These are phyloP conservation scores for Luehdorfia chinensis DNA, from an alignment of 1,140 invertebrate genomes.

Conservation along the genomic window DNA sequence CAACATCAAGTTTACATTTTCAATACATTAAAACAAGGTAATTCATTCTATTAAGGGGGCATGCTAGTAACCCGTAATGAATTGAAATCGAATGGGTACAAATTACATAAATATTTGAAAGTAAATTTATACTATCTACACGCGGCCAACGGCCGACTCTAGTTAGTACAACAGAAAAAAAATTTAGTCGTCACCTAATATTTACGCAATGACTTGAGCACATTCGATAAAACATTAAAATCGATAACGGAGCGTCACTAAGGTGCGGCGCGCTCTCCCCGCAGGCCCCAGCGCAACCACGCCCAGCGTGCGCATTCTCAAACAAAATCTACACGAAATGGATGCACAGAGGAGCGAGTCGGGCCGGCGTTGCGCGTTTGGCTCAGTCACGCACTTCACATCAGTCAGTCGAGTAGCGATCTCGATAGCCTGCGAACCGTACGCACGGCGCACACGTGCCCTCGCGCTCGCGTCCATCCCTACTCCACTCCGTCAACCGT, in stretches of 20 bases:
- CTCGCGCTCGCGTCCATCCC: slow-evolving; percentile 38
- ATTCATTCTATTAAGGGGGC: no score
- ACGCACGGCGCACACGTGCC: slow-evolving; percentile 67
- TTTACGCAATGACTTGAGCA: no score
- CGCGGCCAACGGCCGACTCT: no score
- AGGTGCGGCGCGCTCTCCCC: slow-evolving; percentile 50
- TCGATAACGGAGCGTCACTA: slow-evolving; percentile 52
- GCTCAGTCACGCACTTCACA: slow-evolving; percentile 63
- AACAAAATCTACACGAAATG: slow-evolving; percentile 65
- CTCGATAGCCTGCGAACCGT: slow-evolving; percentile 59
- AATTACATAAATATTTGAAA: no score
- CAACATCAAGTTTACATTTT: no score
- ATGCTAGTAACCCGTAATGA: no score
- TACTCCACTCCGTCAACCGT: slow-evolving; percentile 36
- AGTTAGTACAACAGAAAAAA: no score
- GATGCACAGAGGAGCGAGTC: slow-evolving; percentile 55
- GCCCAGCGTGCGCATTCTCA: slow-evolving; percentile 70
- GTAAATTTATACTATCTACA: no score
- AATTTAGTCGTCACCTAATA: no score
- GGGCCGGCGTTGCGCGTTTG: slow-evolving; percentile 40
- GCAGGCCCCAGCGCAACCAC: slow-evolving; percentile 57
- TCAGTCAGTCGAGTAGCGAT: slow-evolving; percentile 65
- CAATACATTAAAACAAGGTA: no score
- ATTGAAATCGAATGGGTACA: no score
- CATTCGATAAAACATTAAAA: slow-evolving; percentile 40